Percentiles rank a stretch among this genome's conserved stretches.
Conservation (phyloP, 2,888 invertebrate species). For the Apocheima hispidaria region DNA sequence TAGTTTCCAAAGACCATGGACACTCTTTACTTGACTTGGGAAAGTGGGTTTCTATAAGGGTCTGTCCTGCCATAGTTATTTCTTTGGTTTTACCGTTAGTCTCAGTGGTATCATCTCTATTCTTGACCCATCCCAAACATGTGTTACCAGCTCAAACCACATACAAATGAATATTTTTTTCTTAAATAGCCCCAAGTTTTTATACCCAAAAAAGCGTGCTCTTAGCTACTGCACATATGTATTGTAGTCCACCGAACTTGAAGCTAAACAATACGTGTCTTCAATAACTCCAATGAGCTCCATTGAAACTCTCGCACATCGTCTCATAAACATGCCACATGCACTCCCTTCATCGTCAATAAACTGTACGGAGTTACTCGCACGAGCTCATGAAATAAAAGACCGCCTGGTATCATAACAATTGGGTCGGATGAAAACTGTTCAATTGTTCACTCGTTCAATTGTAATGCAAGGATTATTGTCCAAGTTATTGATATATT, state of each 20-base stretch:
- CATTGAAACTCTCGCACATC: conserved; percentile 48
- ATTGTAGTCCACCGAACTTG: not conserved
- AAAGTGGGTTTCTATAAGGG: too few species aligned
- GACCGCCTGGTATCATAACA: conserved; percentile 48
- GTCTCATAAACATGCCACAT: conserved; percentile 59
- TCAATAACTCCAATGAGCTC: conserved; percentile 42
- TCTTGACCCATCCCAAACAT: too few species aligned
- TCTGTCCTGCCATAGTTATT: too few species aligned
- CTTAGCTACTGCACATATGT: conserved; percentile 17
- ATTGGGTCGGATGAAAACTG: conserved; percentile 48
- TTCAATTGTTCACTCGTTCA: conserved; percentile 30
- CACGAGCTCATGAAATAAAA: conserved; percentile 56
- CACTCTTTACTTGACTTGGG: too few species aligned
- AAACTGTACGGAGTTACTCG: conserved; percentile 56
- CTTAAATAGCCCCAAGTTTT: too few species aligned
- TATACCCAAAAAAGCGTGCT: not conserved
- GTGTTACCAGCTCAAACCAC: too few species aligned
- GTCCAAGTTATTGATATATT: conserved; percentile 23
- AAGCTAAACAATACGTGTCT: conserved; percentile 46
- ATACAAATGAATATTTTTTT: too few species aligned
- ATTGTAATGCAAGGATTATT: conserved; percentile 27
- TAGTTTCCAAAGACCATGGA: too few species aligned
- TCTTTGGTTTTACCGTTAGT: too few species aligned
- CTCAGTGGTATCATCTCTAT: too few species aligned
- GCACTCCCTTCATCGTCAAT: conserved; percentile 52